Conservation (phyloP, 2,888 invertebrate species). For the Coecobrya sp. region DNA sequence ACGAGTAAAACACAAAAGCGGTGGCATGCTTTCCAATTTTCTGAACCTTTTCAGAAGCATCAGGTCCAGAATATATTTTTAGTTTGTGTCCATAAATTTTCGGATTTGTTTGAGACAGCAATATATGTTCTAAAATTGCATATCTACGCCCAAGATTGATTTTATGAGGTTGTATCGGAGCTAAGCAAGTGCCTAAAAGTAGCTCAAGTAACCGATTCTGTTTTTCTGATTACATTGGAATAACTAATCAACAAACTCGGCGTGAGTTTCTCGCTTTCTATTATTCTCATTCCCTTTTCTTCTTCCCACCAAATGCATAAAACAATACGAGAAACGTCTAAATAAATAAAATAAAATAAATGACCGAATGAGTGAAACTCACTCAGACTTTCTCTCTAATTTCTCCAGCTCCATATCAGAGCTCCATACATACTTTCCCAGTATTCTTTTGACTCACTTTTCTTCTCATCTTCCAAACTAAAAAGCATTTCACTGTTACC, state of each 20-base stretch:
- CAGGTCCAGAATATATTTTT: not conserved
- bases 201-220: conserved; percentile 17
- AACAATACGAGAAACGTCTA: conserved; percentile 11
- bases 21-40: not conserved
- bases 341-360: conserved; percentile 52
- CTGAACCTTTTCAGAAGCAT: not conserved
- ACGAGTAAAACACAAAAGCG: not conserved
- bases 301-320: not conserved
- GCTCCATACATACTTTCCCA: not conserved
- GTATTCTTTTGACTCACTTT: conserved; percentile 14
- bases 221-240: conserved; percentile 49
- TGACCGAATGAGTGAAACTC: conserved; percentile 26
- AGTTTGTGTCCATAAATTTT: not conserved
- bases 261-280: conserved; percentile 32
- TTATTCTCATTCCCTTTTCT: conserved; percentile 12
- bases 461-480: conserved; percentile 24
- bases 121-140: too few relatives aligned
- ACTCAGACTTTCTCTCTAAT: conserved; percentile 20
- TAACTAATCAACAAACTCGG: conserved; percentile 35
- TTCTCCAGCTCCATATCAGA: conserved; percentile 20
- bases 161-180: not conserved
- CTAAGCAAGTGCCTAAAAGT: not conserved
- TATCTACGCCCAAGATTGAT: not conserved
- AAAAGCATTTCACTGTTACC: conserved; percentile 70
- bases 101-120: not conserved